These are phyloP conservation scores for Trisateles emortualis DNA, from an alignment of 2,888 invertebrate genomes.

Conservation along the genomic window DNA sequence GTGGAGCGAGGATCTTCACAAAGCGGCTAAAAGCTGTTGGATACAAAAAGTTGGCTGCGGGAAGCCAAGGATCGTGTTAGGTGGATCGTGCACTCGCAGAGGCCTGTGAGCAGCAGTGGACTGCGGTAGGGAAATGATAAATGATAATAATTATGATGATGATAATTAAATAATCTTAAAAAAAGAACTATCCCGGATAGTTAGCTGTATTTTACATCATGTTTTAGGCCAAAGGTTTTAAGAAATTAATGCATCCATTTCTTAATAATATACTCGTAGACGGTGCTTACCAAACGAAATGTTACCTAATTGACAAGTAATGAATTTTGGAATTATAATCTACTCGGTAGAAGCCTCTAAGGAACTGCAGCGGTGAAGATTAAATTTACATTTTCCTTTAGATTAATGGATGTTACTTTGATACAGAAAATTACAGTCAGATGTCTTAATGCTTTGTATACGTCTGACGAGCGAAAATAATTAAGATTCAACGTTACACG, in stretches of 20 bases:
- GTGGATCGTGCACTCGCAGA: too few species aligned
- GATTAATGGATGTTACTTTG: conserved; percentile 23
- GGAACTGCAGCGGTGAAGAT: conserved; percentile 22
- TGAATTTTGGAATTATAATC: conserved; percentile 32
- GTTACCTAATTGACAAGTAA: conserved; percentile 20
- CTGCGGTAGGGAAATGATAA: too few species aligned
- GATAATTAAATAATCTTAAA: too few species aligned
- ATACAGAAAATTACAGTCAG: conserved; percentile 9
- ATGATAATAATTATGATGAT: too few species aligned
- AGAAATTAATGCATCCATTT: background rate
- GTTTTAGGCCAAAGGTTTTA: background rate
- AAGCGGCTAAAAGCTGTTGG: too few species aligned
- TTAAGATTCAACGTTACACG: conserved; percentile 1
- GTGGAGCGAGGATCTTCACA: too few species aligned
- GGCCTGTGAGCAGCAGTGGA: too few species aligned
- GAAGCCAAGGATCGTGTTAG: too few species aligned
- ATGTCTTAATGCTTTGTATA: conserved; percentile 3
- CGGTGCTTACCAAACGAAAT: background rate
- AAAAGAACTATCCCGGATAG: too few species aligned
- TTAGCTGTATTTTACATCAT: background rate
- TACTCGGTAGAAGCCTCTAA: conserved; percentile 12
- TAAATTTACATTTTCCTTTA: conserved; percentile 28
- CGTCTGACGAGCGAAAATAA: conserved; percentile 1
- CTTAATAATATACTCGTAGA: background rate
- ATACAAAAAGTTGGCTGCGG: too few species aligned